A percentile compares a stretch with the other conserved stretches of the same genome.
Evolutionary conservation across 2,888 invertebrate species (phyloP).

Genomic region (Cybosia mesomella): DNA sequence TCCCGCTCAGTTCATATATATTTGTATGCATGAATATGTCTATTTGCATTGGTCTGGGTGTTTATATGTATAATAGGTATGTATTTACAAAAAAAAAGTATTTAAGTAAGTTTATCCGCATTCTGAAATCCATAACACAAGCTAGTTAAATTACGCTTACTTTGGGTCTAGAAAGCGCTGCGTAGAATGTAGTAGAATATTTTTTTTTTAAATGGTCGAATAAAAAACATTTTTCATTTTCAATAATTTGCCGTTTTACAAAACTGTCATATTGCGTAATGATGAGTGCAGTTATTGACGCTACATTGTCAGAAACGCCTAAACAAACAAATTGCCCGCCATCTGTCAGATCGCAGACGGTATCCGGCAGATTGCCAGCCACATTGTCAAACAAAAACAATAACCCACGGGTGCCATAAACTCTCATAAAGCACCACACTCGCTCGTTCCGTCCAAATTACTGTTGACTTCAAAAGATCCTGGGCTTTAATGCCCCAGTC

Average conservation of each 20-base stretch:
- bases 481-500: constrained; percentile 17
- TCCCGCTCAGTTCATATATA: too few species aligned
- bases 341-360: constrained; percentile 12
- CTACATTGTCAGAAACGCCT: not conserved
- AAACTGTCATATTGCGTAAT: not conserved
- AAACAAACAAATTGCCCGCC: constrained; percentile 9
- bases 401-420: constrained; percentile 32
- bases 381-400: constrained; percentile 35
- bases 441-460: constrained; percentile 55
- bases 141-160: too few species aligned
- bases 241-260: not conserved
- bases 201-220: too few species aligned
- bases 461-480: constrained; percentile 66
- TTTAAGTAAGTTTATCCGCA: too few species aligned
- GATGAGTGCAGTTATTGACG: not conserved
- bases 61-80: too few species aligned
- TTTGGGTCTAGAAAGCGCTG: too few species aligned
- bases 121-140: too few species aligned
- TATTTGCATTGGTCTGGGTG: too few species aligned
- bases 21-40: too few species aligned
- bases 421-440: constrained; percentile 27
- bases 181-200: too few species aligned
- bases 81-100: too few species aligned
- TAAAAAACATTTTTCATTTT: too few species aligned
- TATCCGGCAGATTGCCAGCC: constrained; percentile 36